Evolutionary conservation across 2,888 invertebrate genomes (phyloP), one percentile per base, ranked within the genome.

Genomic region (Cyclophora albipunctata): DNA sequence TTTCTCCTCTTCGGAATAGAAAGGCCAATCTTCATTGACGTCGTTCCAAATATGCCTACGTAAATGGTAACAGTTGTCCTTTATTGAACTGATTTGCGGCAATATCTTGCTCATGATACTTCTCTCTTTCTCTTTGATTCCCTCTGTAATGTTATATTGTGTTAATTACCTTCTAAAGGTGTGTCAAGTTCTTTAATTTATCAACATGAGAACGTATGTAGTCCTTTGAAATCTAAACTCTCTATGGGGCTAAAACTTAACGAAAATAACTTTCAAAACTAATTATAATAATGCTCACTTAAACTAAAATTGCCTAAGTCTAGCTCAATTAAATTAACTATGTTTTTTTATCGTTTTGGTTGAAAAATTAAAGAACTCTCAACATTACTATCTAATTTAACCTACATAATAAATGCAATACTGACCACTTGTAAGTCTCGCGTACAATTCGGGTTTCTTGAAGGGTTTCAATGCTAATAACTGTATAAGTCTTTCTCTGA

Each of bases 21-120:
- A 97, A 56, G 96, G 96, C 98, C 98, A 98, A 76, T 96, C 95
- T 73, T 95, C 95, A 68, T 96, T 94, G 61, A 97, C 96, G 78
- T 98, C 98, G 77, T 95, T 95, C 96, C 97, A 98, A 71, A 95
- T 91, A 73, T 94, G 93, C 73, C 95, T 93, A 69, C 94, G 93
- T 79, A 98, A 91, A 74, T 95, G 93, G 89, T 95, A 98, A 74
- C 94, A 93, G 88, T 98, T 97, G 85, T 97, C 96, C 81, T 94
- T 94, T 88, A 95, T 90, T 61, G 87, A 90, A 65, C 96, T 93
- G 65, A 97, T 93, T 78, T 94, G 93, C 69, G 93, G 93, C 73
- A 98, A 89, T 66, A 96, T 92, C 73, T 91, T 91, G 79, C 92
- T 93, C 74, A 97, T 91, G 66, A 92, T 89, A 75, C 91, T 91